Evolutionary conservation across 1,140 invertebrate genomes (phyloP).

Genomic region (Melitaea cinxia): DNA sequence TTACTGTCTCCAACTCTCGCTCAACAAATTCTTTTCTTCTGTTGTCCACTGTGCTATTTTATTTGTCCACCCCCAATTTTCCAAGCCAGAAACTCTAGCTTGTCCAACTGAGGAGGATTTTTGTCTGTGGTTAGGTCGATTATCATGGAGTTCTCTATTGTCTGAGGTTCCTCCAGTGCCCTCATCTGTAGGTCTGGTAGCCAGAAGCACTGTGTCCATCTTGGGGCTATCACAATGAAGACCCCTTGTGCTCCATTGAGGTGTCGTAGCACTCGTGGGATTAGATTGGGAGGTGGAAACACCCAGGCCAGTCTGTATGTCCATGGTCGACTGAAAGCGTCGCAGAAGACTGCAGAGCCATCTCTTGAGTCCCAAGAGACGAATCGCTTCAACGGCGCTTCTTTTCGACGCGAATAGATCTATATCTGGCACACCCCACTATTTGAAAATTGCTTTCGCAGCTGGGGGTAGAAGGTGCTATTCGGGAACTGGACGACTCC

Average conservation of each 20-base stretch:
- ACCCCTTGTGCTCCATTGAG: background rate
- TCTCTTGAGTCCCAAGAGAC: background rate
- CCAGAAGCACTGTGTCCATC: background rate
- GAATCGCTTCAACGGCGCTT: background rate
- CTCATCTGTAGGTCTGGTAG: background rate
- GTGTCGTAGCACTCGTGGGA: background rate
- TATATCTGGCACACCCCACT: background rate
- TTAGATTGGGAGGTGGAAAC: background rate
- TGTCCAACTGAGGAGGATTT: background rate
- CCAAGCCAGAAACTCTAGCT: background rate
- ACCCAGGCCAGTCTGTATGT: background rate
- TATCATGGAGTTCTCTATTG: background rate
- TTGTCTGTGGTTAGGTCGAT: background rate
- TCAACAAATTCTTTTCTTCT: background rate
- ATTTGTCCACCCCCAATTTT: conserved; percentile 1
- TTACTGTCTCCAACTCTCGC: background rate
- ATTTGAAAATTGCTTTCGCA: background rate
- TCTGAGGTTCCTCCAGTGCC: background rate
- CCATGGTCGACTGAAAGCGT: background rate
- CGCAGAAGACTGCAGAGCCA: background rate
- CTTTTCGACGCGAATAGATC: background rate
- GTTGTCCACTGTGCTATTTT: background rate
- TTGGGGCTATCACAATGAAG: background rate
- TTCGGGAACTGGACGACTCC: background rate
- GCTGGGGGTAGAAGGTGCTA: background rate